phyloP scores from a whole-genome alignment of 1,140 invertebrate genomes.

The Watersipora subatra region DNA sequence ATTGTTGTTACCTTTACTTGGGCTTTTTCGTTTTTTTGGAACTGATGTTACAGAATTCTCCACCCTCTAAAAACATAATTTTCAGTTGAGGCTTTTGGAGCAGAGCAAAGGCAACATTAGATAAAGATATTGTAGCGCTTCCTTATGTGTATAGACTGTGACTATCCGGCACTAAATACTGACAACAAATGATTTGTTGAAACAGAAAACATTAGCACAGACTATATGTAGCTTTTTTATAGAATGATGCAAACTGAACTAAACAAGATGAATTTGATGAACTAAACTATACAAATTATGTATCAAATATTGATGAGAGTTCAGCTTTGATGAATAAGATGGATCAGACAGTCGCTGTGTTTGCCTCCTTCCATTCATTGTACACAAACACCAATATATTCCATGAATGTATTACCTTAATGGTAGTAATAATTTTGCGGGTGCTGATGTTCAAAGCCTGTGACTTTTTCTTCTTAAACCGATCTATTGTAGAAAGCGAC shows the following conservation, averaged over 20 bases:
- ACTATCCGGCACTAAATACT: background rate
- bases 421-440: background rate
- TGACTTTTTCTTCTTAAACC: background rate
- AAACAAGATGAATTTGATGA: background rate
- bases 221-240: too few relatives aligned
- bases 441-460: background rate
- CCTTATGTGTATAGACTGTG: background rate
- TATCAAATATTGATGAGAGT: too few relatives aligned
- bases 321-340: too few relatives aligned
- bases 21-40: background rate
- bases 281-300: background rate
- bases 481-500: background rate
- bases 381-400: background rate
- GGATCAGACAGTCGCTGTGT: too few relatives aligned
- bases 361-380: background rate
- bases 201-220: background rate
- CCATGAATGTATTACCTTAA: background rate
- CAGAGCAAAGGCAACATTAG: background rate
- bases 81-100: background rate
- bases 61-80: background rate
- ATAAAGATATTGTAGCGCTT: background rate
- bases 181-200: background rate
- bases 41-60: background rate
- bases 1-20: background rate
- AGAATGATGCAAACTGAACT: background rate